Evolutionary conservation across 1,140 invertebrate genomes (phyloP), one percentile per base, ranked within the genome.

Genomic region (Coelopa frigida): DNA sequence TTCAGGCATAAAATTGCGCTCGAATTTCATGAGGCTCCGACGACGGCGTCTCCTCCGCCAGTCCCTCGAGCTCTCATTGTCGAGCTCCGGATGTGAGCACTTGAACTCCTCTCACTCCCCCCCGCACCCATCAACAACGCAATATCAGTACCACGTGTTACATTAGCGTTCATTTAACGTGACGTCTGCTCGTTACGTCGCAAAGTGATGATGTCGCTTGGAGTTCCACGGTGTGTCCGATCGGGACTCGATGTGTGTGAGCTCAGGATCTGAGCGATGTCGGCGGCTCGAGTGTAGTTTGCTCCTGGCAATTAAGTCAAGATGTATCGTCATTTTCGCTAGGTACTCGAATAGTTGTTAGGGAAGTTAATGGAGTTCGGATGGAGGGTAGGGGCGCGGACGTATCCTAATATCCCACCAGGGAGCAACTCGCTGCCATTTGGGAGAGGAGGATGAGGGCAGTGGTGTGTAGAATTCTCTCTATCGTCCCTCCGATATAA

Each of bases 1-100:
- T 36, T 45, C 43, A 36, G 27, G 43, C 43, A 45, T 45, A 23
- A 45, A 45, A 45, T 36, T 17, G 27, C 20, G 31, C 35, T 45
- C 43, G 37, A 11, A 45, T 45, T 45, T 45, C 43, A 35, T 36
- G 37, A 32, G 23, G 21, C 26, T 24, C 23, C 32, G 27, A 6
- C 32, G 27, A 18, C n/a, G 32, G 32, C 21, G 4, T 36, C 17
- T 8, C 6, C 40, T 20, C 21, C 15, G 24, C 15, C 40, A 12
- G 24, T 42, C n/a, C 11, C 2, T 10, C 10, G 12, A n/a, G 11
- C 26, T 14, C 22, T 42, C 12, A 8, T 29, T 42, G 24, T 12
- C 40, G 24, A 20, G 20, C 23, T 37, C 43, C 43, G 43, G 43
- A 45, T 45, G 32, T 45, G 32, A 32, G 31, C 32, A 45, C 43